phyloP scores from a whole-genome alignment of 2,113 vertebrate genomes.

The Syngnathoides biaculeatus region DNA sequence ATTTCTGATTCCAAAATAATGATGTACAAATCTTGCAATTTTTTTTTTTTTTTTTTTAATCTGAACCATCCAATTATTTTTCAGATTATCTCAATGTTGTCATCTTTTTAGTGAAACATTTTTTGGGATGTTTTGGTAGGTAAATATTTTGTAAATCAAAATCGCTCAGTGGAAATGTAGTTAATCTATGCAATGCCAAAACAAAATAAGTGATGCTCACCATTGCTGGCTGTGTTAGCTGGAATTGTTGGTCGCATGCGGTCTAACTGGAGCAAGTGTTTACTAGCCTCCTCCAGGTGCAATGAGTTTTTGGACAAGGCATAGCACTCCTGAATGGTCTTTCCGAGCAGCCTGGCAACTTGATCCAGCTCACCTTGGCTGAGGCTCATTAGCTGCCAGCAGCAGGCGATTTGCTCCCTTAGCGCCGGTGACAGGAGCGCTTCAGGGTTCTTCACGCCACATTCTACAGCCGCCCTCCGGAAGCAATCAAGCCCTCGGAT shows the following conservation, averaged over 20 bases:
- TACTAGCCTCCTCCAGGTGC: constrained; percentile 57
- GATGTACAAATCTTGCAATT: too few species aligned
- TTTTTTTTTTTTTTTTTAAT: too few species aligned
- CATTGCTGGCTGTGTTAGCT: constrained; percentile 26
- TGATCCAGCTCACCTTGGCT: constrained; percentile 45
- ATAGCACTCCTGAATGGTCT: constrained; percentile 44
- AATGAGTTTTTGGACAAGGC: constrained; percentile 41
- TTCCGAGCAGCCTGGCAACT: constrained; percentile 48
- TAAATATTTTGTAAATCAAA: too few species aligned
- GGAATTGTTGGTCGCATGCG: constrained; percentile 25
- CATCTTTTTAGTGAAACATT: too few species aligned
- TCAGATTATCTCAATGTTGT: too few species aligned
- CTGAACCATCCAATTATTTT: too few species aligned
- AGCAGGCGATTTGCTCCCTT: constrained; percentile 62
- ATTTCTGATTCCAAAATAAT: too few species aligned
- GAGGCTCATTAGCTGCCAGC: constrained; percentile 68
- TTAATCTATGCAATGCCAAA: not conserved
- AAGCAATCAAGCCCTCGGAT: constrained; percentile 65
- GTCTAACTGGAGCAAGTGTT: constrained; percentile 57
- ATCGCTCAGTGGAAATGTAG: not conserved
- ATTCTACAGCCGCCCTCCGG: constrained; percentile 57
- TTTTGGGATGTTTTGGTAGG: too few species aligned
- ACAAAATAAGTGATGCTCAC: constrained; percentile 29
- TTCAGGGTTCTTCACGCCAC: constrained; percentile 62
- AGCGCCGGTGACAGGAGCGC: constrained; percentile 56